Conservation (phyloP, 1,140 invertebrate genomes). For the Harpegnathos saltator region DNA sequence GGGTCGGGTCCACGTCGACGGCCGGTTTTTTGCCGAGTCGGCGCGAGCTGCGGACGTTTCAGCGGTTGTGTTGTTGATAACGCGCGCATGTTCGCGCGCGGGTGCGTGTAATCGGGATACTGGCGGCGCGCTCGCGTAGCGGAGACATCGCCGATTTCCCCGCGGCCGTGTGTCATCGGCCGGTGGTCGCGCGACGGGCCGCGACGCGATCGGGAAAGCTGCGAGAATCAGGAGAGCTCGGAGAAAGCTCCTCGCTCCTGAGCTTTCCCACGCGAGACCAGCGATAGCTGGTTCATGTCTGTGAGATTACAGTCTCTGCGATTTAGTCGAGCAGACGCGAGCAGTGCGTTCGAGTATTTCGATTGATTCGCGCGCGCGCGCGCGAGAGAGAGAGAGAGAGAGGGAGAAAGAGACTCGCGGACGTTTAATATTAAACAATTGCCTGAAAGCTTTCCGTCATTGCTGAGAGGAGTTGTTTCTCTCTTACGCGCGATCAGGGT, state of each 20-base stretch:
- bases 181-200: too few species aligned
- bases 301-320: too few species aligned
- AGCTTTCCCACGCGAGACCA: too few species aligned
- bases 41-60: slow-evolving; percentile 50
- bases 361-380: too few species aligned
- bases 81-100: background rate
- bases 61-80: slow-evolving; percentile 48
- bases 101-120: slow-evolving; percentile 34
- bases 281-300: too few species aligned
- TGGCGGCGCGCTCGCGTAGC: slow-evolving; percentile 63
- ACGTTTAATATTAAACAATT: background rate
- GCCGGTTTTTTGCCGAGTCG: slow-evolving; percentile 58
- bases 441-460: background rate
- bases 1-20: slow-evolving; percentile 47
- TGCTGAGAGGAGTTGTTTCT: background rate
- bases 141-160: slow-evolving; percentile 21
- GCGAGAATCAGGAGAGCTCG: too few species aligned
- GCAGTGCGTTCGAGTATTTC: too few species aligned
- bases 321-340: too few species aligned
- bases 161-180: slow-evolving; percentile 8
- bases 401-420: too few species aligned
- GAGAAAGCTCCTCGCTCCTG: too few species aligned
- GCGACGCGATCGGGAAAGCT: too few species aligned
- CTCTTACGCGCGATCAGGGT: background rate
- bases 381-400: too few species aligned